Evolutionary conservation across 2,797 vertebrate species (phyloP).

Genomic region (Onychomys torridus): DNA sequence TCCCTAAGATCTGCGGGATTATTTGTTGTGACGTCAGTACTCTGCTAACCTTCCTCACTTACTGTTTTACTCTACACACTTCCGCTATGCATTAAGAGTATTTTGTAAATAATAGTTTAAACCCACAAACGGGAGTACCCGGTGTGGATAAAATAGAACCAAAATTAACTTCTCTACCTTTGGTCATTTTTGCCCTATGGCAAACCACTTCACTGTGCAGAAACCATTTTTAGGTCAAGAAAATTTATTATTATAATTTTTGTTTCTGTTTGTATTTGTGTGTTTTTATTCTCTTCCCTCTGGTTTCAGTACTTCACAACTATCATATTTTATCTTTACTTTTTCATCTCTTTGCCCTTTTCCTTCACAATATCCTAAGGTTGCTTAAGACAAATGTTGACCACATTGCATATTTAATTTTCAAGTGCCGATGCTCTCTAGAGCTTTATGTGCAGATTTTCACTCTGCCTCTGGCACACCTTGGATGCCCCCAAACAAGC

Average conservation of each 20-base stretch:
- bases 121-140: not conserved
- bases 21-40: not conserved
- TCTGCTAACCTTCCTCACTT: not conserved
- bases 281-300: not conserved
- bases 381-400: not conserved
- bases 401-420: not conserved
- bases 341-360: not conserved
- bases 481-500: not conserved
- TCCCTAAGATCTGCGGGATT: not conserved
- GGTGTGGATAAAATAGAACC: not conserved
- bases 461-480: not conserved
- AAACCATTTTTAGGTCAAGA: not conserved
- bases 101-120: slow-evolving; percentile 8
- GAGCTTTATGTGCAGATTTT: not conserved
- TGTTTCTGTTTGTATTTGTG: not conserved
- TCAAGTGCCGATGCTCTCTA: not conserved
- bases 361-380: not conserved
- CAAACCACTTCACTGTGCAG: not conserved
- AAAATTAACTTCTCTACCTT: not conserved
- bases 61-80: not conserved
- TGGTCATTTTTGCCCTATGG: not conserved
- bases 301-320: not conserved
- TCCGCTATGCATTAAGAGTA: not conserved
- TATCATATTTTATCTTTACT: not conserved
- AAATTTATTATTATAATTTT: not conserved